A percentile compares a stretch with the other conserved stretches of the same genome.
Conservation (phyloP, 2,797 vertebrate species). For the Brachyrhaphis roseni region DNA sequence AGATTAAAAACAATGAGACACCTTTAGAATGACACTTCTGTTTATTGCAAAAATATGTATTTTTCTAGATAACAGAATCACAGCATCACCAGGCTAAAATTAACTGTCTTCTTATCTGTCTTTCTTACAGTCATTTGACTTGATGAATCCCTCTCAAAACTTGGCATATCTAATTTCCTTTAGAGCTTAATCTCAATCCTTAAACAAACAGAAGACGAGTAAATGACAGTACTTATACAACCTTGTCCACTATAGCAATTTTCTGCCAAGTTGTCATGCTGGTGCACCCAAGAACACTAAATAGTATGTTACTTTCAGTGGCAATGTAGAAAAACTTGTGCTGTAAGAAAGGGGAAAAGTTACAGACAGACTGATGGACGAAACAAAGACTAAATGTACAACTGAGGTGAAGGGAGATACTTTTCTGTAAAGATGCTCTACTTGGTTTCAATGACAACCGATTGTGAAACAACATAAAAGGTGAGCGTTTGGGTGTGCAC, state of each 20-base stretch:
- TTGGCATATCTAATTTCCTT: conserved; percentile 43
- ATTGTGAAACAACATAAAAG: conserved; percentile 62
- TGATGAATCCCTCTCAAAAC: conserved; percentile 24
- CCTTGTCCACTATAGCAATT: conserved; percentile 25
- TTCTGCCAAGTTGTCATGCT: conserved; percentile 51
- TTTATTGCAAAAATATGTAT: neutral
- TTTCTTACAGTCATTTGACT: conserved; percentile 21
- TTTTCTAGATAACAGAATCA: conserved; percentile 6
- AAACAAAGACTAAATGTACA: neutral
- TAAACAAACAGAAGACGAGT: conserved; percentile 28
- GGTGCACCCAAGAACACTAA: conserved; percentile 33
- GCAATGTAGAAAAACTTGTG: conserved; percentile 14
- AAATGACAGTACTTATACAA: conserved; percentile 46
- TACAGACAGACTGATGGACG: neutral
- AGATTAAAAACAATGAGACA: neutral
- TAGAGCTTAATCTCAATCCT: conserved; percentile 27
- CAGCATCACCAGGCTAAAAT: conserved; percentile 11
- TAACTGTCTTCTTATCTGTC: conserved; percentile 21
- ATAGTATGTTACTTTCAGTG: conserved; percentile 29
- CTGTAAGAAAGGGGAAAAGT: neutral
- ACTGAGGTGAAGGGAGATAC: conserved; percentile 4
- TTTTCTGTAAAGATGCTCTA: conserved; percentile 54
- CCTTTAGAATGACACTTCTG: neutral
- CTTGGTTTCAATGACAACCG: conserved; percentile 71
- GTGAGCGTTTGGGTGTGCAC: conserved; percentile 29